These are phyloP conservation scores for Pampus argenteus DNA, from an alignment of 2,797 vertebrate species.

Conservation along the genomic window DNA sequence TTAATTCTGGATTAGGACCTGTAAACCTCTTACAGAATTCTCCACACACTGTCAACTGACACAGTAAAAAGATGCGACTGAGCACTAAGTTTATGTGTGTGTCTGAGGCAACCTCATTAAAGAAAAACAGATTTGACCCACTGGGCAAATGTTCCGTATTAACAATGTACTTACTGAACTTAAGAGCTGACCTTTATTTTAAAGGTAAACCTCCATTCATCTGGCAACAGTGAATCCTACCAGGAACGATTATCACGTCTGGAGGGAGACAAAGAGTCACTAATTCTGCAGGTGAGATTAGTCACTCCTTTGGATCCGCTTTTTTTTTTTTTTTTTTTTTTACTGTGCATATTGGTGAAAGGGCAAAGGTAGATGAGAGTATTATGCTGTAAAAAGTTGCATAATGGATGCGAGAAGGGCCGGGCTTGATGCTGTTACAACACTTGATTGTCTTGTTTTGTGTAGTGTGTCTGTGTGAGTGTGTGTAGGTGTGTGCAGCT, in stretches of 20 bases:
- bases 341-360: slow-evolving; percentile 23
- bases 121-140: slow-evolving; percentile 34
- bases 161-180: slow-evolving; percentile 34
- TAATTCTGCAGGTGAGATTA: slow-evolving; percentile 92
- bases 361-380: slow-evolving; percentile 58
- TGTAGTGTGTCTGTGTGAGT: slow-evolving; percentile 34
- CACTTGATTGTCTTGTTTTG: slow-evolving; percentile 65
- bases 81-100: neutral
- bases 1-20: slow-evolving; percentile 57
- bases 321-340: neutral
- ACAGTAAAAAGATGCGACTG: slow-evolving; percentile 28
- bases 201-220: slow-evolving; percentile 88
- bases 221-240: slow-evolving; percentile 90
- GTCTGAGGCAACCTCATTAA: slow-evolving; percentile 5
- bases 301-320: neutral
- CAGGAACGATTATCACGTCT: slow-evolving; percentile 93
- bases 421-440: slow-evolving; percentile 55
- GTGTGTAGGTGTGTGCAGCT: slow-evolving; percentile 50
- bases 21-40: slow-evolving; percentile 60
- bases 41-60: slow-evolving; percentile 17
- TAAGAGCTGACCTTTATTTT: slow-evolving; percentile 57
- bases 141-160: slow-evolving; percentile 38
- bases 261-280: slow-evolving; percentile 97
- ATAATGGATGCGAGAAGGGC: slow-evolving; percentile 49
- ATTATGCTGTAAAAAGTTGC: slow-evolving; percentile 58